Percentiles rank a stretch among this genome's conserved stretches.
Evolutionary conservation across 2,113 vertebrate genomes (phyloP).

Genomic region (Percina caprodes): DNA sequence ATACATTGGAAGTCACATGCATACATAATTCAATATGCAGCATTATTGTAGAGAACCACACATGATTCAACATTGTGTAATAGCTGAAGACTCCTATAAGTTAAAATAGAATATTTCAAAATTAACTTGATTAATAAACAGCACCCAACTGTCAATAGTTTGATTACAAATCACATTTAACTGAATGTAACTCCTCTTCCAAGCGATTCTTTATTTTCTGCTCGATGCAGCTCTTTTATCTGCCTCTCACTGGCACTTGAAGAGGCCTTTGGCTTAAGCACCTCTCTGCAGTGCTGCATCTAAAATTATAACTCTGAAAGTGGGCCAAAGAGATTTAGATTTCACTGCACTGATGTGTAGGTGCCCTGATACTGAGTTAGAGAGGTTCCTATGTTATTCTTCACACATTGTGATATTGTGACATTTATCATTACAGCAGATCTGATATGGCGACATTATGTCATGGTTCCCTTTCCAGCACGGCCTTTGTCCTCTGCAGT

Average conservation of each 20-base stretch:
- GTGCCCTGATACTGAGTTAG: constrained; percentile 46
- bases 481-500: not conserved
- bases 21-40: not conserved
- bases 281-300: constrained; percentile 69
- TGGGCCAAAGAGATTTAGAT: constrained; percentile 72
- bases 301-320: constrained; percentile 75
- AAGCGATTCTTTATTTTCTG: constrained; percentile 41
- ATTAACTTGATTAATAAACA: not conserved
- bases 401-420: constrained; percentile 2
- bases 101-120: not conserved
- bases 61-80: no score
- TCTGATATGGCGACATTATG: not conserved
- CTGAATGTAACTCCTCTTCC: constrained; percentile 28
- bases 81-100: not conserved
- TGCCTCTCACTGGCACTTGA: constrained; percentile 68
- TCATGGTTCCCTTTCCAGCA: not conserved
- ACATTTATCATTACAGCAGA: not conserved
- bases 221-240: constrained; percentile 53
- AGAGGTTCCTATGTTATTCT: constrained; percentile 27
- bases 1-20: not conserved
- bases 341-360: constrained; percentile 61
- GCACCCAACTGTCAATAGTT: not conserved
- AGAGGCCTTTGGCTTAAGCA: constrained; percentile 71
- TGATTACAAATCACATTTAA: constrained; percentile 6
- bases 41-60: not conserved